These are phyloP conservation scores for Pyrgus malvae DNA, from an alignment of 2,888 invertebrate genomes.

Conservation along the genomic window DNA sequence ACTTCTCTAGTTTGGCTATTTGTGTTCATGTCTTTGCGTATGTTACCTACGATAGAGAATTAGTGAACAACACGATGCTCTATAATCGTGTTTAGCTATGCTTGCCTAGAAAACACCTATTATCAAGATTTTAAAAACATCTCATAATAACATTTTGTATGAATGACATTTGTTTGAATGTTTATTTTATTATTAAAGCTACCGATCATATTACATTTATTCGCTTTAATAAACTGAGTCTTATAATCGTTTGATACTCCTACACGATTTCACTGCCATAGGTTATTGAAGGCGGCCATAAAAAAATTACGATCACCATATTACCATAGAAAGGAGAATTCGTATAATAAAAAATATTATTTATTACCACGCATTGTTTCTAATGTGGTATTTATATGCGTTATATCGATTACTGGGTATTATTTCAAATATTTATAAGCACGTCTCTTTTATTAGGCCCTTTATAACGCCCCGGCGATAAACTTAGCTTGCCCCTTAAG, in stretches of 20 bases:
- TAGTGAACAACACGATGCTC: no score
- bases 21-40: no score
- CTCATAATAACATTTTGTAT: no score
- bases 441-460: constrained; percentile 11
- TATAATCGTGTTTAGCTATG: no score
- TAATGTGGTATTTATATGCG: constrained; percentile 45
- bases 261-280: constrained; percentile 9
- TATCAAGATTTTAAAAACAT: no score
- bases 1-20: no score
- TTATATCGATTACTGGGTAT: constrained; percentile 25
- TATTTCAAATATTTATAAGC: constrained; percentile 24
- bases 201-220: no score
- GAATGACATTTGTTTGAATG: no score
- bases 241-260: constrained; percentile 12
- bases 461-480: constrained; percentile 13
- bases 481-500: constrained; percentile 2
- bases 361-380: constrained; percentile 52
- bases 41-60: no score
- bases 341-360: constrained; percentile 45
- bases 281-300: constrained; percentile 45
- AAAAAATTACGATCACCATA: constrained; percentile 55
- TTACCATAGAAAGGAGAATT: constrained; percentile 61
- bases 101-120: no score
- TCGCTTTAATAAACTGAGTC: no score
- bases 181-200: no score